These are phyloP conservation scores for Amphiprion percula DNA, from an alignment of 2,113 vertebrate species.

Conservation along the genomic window DNA sequence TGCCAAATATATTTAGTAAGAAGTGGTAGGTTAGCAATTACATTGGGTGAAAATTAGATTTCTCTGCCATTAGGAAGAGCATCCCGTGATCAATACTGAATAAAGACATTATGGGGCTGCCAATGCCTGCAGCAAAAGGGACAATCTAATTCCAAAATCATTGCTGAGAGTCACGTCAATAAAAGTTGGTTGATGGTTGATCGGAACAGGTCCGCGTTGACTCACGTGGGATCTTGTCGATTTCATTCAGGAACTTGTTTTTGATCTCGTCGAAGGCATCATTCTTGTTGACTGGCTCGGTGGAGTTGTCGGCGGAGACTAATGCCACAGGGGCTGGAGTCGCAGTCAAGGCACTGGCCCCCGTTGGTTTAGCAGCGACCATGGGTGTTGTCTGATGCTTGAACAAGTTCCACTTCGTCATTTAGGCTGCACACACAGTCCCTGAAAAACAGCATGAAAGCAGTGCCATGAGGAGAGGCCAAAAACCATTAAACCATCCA, in stretches of 20 bases:
- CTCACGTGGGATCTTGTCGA: constrained; percentile 95
- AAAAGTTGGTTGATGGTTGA: constrained; percentile 36
- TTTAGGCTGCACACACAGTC: constrained; percentile 78
- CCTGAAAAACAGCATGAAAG: constrained; percentile 49
- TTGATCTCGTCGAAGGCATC: constrained; percentile 90
- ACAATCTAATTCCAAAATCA: constrained; percentile 60
- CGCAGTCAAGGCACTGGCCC: constrained; percentile 78
- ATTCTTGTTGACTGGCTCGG: constrained; percentile 85
- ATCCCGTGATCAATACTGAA: constrained; percentile 76
- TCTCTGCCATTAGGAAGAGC: constrained; percentile 68
- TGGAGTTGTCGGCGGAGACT: constrained; percentile 87
- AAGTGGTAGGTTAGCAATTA: constrained; percentile 72
- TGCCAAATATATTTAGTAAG: constrained; percentile 73
- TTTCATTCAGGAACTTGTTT: constrained; percentile 95
- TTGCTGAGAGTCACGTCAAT: constrained; percentile 27
- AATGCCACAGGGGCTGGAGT: constrained; percentile 77
- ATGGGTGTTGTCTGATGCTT: constrained; percentile 88
- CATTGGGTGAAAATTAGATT: constrained; percentile 72
- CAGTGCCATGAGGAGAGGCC: neutral
- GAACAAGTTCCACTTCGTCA: constrained; percentile 89
- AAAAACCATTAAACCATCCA: neutral
- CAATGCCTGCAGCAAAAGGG: constrained; percentile 60
- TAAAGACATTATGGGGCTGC: constrained; percentile 74
- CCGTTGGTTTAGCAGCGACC: constrained; percentile 81
- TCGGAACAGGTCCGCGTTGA: constrained; percentile 55